Evolutionary conservation across 2,888 invertebrate species (phyloP).

Genomic region (Rambutsinella grinnellia): DNA sequence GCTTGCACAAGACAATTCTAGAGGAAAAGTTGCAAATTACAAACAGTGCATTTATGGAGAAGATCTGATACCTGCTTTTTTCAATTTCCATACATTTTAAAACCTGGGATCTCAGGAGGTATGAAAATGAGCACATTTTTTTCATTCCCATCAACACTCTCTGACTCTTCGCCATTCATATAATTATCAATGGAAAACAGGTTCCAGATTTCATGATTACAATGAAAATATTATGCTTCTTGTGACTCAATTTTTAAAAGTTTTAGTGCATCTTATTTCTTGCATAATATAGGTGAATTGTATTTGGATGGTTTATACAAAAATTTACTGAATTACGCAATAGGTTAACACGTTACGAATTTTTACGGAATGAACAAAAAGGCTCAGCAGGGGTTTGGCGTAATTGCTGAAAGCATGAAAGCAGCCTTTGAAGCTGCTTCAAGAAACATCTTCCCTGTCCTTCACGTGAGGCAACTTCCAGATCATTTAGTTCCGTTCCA

Average conservation of each 20-base stretch:
- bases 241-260: neutral
- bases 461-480: too few species aligned
- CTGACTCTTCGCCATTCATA: neutral
- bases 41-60: too few species aligned
- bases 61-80: too few species aligned
- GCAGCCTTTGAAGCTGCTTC: too few species aligned
- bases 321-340: neutral
- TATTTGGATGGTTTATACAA: neutral
- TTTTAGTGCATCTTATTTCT: neutral
- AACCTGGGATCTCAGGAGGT: neutral
- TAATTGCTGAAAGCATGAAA: neutral
- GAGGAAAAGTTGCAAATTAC: too few species aligned
- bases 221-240: neutral
- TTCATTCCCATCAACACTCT: neutral
- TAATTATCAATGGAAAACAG: constrained; percentile 18
- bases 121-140: neutral
- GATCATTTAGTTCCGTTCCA: too few species aligned
- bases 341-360: neutral
- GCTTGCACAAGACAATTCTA: too few species aligned
- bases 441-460: too few species aligned
- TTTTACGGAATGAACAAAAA: neutral
- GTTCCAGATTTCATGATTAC: neutral
- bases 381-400: neutral
- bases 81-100: too few species aligned
- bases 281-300: neutral